phyloP scores from a whole-genome alignment of 64 coral and sea anemone genomes.

The Dendrophyllia cribrosa region DNA sequence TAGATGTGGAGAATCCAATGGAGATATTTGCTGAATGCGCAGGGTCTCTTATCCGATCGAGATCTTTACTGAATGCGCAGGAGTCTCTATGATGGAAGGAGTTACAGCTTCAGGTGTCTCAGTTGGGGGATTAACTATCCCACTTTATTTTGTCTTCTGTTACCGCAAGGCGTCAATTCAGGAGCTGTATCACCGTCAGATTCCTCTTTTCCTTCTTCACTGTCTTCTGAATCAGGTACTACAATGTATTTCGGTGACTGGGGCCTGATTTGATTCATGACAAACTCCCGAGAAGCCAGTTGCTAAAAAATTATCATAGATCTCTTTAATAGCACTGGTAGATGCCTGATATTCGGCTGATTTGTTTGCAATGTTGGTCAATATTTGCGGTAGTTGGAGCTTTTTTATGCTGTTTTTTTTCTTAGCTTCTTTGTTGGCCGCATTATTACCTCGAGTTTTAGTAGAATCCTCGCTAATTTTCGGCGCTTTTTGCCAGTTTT shows the following conservation, averaged over 20 bases:
- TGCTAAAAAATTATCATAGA: neutral
- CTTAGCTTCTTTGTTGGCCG: neutral
- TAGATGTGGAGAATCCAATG: no score
- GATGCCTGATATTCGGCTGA: neutral
- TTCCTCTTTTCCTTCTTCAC: no score
- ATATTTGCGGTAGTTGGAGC: neutral
- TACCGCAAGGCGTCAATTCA: no score
- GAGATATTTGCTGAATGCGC: no score
- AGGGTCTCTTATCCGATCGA: no score
- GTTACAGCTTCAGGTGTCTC: no score
- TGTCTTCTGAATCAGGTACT: neutral
- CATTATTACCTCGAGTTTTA: neutral
- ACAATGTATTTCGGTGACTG: no score
- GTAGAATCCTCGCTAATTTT: neutral
- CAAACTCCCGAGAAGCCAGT: neutral
- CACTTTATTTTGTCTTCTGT: no score
- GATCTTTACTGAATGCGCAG: no score
- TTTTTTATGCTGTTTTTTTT: constrained; percentile 1
- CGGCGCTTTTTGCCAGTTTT: neutral
- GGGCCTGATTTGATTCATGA: neutral
- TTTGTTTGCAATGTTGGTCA: neutral
- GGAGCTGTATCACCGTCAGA: no score
- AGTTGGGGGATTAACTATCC: no score
- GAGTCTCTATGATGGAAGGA: no score
- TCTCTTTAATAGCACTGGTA: neutral